Percentiles rank a stretch among this genome's conserved stretches.
Evolutionary conservation across 2,888 invertebrate genomes (phyloP).

Genomic region (Eledone cirrhosa): DNA sequence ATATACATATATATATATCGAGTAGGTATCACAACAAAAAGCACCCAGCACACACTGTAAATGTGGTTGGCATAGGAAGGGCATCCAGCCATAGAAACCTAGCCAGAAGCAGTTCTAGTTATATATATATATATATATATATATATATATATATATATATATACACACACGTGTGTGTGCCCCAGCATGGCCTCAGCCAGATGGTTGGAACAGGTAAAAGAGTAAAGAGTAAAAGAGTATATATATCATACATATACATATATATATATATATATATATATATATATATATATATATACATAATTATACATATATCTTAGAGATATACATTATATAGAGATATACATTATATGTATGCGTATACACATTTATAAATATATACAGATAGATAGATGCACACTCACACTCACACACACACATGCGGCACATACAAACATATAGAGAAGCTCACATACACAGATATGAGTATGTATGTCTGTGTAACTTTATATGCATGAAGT

Average conservation of each 20-base stretch:
- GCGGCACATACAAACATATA: neutral
- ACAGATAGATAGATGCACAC: too few relatives aligned
- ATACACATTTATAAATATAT: neutral
- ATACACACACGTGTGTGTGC: neutral
- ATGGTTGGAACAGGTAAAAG: neutral
- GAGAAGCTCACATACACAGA: neutral
- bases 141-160: neutral
- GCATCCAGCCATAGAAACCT: too few relatives aligned
- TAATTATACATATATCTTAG: neutral
- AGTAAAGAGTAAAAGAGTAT: neutral
- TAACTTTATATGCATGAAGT: conserved; percentile 15
- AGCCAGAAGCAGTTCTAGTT: too few relatives aligned
- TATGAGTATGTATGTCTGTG: neutral
- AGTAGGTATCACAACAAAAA: too few relatives aligned
- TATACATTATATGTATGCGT: neutral
- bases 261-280: neutral
- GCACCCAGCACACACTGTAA: too few relatives aligned
- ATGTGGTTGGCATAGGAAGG: too few relatives aligned
- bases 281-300: neutral
- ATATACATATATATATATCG: too few relatives aligned
- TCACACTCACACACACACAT: neutral
- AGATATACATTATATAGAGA: neutral
- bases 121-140: neutral
- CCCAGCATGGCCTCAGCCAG: too few relatives aligned
- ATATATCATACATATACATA: neutral